phyloP scores from a whole-genome alignment of 2,113 vertebrate genomes.

The Cottus gobio region DNA sequence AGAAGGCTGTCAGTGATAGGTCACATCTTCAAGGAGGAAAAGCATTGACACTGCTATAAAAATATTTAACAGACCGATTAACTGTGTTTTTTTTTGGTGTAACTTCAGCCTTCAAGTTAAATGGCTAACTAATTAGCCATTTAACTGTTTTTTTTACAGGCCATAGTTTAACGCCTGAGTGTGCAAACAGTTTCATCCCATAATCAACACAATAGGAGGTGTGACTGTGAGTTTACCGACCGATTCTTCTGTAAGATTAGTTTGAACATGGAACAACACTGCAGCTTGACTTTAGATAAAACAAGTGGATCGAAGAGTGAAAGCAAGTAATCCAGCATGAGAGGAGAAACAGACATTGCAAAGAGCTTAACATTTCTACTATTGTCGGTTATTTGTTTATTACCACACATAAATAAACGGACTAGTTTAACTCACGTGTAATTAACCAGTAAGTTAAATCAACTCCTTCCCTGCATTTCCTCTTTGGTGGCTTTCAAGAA shows the following conservation, averaged over 20 bases:
- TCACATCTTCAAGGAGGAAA: neutral
- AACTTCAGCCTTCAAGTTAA: neutral
- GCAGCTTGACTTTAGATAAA: neutral
- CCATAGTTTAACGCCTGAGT: neutral
- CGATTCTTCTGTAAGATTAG: neutral
- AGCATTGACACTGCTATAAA: neutral
- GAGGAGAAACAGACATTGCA: neutral
- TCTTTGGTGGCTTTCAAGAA: constrained; percentile 20
- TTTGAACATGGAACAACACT: neutral
- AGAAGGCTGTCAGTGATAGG: neutral
- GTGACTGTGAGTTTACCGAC: neutral
- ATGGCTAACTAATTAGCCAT: neutral
- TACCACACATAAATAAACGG: neutral
- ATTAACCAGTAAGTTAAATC: constrained; percentile 42
- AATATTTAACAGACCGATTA: neutral
- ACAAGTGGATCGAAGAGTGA: neutral
- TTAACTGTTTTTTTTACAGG: neutral
- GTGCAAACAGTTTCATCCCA: neutral
- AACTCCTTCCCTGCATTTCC: constrained; percentile 40
- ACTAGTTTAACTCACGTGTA: constrained; percentile 57
- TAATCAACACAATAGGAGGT: neutral
- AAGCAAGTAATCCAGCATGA: neutral
- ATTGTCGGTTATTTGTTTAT: neutral
- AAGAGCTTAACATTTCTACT: neutral
- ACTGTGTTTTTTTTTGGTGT: neutral